phyloP scores from a whole-genome alignment of 2,797 vertebrate genomes.

The Acanthiza pusilla region DNA sequence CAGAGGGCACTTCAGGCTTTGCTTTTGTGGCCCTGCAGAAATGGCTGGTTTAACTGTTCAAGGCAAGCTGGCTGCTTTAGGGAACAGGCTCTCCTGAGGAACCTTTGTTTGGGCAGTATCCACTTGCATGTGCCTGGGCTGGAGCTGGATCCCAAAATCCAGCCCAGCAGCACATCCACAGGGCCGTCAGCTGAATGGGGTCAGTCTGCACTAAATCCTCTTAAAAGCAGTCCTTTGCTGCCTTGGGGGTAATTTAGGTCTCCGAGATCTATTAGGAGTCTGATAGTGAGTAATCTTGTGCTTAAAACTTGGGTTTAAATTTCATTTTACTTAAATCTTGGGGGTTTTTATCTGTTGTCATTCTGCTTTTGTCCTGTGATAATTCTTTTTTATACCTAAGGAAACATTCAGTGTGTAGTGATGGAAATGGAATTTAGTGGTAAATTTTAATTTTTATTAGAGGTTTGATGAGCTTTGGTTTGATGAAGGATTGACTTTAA shows the following conservation, averaged over 20 bases:
- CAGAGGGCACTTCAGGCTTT: constrained; percentile 47
- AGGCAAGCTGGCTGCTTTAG: neutral
- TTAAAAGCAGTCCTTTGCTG: rapidly evolving
- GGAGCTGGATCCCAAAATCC: neutral
- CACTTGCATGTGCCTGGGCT: rapidly evolving
- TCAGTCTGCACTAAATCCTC: rapidly evolving
- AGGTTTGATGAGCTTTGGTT: neutral
- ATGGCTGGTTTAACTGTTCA: rapidly evolving
- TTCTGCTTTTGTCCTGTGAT: neutral
- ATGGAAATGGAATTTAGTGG: neutral
- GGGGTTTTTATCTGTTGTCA: rapidly evolving
- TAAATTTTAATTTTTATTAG: neutral
- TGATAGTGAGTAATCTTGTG: rapidly evolving
- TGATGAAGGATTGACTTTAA: neutral
- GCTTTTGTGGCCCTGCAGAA: neutral
- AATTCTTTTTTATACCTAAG: neutral
- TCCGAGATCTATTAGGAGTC: neutral
- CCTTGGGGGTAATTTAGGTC: too few species aligned
- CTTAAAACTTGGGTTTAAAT: neutral
- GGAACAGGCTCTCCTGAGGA: neutral
- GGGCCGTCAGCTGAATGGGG: rapidly evolving
- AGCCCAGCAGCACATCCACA: neutral
- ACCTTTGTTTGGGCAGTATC: neutral
- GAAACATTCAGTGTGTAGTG: rapidly evolving
- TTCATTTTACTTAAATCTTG: neutral